Conservation (phyloP, 1,140 invertebrate genomes). For the Leptinotarsa texana region DNA sequence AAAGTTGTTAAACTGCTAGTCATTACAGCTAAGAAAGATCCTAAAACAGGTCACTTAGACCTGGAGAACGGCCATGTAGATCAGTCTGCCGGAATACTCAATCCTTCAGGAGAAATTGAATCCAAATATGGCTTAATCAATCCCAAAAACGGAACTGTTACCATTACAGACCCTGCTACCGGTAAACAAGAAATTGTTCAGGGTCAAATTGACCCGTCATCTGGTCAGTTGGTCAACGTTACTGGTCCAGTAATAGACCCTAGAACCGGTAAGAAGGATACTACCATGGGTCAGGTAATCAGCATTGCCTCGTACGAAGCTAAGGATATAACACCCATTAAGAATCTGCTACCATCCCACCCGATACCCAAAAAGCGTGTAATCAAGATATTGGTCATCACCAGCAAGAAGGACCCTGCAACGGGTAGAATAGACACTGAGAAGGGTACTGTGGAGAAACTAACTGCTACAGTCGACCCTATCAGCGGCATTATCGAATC, state of each 20-base stretch:
- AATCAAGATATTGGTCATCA: slow-evolving; percentile 60
- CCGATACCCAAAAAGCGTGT: slow-evolving; percentile 52
- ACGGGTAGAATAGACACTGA: slow-evolving; percentile 61
- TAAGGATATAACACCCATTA: slow-evolving; percentile 62
- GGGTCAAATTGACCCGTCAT: slow-evolving; percentile 62
- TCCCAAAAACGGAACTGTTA: slow-evolving; percentile 60
- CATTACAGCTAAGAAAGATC: slow-evolving; percentile 62
- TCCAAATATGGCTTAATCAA: slow-evolving; percentile 64
- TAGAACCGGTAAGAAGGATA: slow-evolving; percentile 51
- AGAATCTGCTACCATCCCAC: slow-evolving; percentile 61
- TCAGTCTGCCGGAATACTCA: slow-evolving; percentile 60
- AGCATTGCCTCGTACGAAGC: slow-evolving; percentile 49
- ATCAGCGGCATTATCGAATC: slow-evolving; percentile 62
- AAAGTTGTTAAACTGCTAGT: slow-evolving; percentile 63
- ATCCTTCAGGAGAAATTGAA: slow-evolving; percentile 61
- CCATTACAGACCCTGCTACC: slow-evolving; percentile 57
- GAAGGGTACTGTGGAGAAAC: slow-evolving; percentile 62
- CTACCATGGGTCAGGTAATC: slow-evolving; percentile 48
- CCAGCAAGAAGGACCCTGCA: slow-evolving; percentile 63
- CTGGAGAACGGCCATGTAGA: slow-evolving; percentile 61
- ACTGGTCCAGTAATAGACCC: slow-evolving; percentile 59
- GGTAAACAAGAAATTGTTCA: slow-evolving; percentile 60
- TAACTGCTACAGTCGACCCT: slow-evolving; percentile 62
- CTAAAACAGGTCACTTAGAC: slow-evolving; percentile 62
- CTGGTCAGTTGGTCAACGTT: slow-evolving; percentile 71